Evolutionary conservation across 2,113 vertebrate species (phyloP), one percentile per base, ranked within the genome.

Genomic region (Cyphomyrus plagiostoma): DNA sequence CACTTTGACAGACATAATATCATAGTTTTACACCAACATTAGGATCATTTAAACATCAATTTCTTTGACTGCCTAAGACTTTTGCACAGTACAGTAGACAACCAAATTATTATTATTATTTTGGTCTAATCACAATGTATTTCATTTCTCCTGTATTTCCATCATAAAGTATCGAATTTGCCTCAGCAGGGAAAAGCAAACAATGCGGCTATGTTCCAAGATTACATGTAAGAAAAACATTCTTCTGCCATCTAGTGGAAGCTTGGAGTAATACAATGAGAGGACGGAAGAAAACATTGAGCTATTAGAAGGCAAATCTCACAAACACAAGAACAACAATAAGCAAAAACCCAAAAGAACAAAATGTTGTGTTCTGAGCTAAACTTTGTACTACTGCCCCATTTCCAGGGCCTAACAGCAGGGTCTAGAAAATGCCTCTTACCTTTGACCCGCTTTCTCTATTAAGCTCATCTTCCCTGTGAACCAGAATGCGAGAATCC

Each of bases 401-500:
- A 45, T 50, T 35, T 52, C 80, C 9, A 48, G 13, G 45, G 13
- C 26, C 35, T 23, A 56, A 46, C n/a, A 21, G 19, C 46, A 53
- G 35, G 52, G 82, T 39, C 46, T 46, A 17, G 19, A 48, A 15
- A 42, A 50, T 48, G 83, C 35, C 5, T 90, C 90, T 62, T 3
- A 95, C 95, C 94, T 95, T 95, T 92, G 95, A 95, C 62, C 92
- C 94, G 0, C 91, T 92, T 4, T 95, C 94, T 88, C 92, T 94
- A 88, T 94, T 93, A 83, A 93, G 84, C 35, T 95, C 93, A 35
- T 95, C 94, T 10, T 94, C 93, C 52, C 50, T 35, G 26, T 91
- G 88, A 83, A 91, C 88, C 7, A 62, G 77, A 2, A 58, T 39
- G n/a, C 74, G 89, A 45, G 89, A 83, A 4, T 92, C 92, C 45